phyloP scores from a whole-genome alignment of 1,140 invertebrate species.

The Polyergus mexicanus region DNA sequence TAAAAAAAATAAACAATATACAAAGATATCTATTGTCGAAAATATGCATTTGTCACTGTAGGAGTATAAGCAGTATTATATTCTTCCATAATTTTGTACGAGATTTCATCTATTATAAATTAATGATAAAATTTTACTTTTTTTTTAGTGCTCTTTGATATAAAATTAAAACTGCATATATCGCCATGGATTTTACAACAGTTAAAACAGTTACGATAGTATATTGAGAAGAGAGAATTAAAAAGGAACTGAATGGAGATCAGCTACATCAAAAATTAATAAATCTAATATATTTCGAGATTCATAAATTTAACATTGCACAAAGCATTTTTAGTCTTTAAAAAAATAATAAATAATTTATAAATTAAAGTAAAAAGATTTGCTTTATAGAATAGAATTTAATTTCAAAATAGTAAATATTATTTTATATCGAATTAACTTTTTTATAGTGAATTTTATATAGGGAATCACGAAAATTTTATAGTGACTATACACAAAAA shows the following conservation, averaged over 20 bases:
- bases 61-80: background rate
- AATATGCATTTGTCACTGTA: background rate
- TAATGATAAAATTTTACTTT: background rate
- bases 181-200: background rate
- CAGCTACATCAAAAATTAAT: too few species aligned
- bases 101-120: background rate
- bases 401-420: too few species aligned
- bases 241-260: background rate
- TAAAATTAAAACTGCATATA: background rate
- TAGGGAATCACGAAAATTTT: too few species aligned
- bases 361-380: too few species aligned
- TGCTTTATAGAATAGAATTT: too few species aligned
- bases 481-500: too few species aligned
- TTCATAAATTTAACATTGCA: too few species aligned
- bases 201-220: background rate
- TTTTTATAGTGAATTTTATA: too few species aligned
- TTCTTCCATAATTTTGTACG: background rate
- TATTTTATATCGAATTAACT: too few species aligned
- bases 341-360: too few species aligned
- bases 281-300: too few species aligned
- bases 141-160: background rate
- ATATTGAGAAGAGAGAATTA: background rate
- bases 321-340: too few species aligned
- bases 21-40: background rate
- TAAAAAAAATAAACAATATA: background rate